Evolutionary conservation across 2,888 invertebrate species (phyloP).

Genomic region (Pollenia amentaria): DNA sequence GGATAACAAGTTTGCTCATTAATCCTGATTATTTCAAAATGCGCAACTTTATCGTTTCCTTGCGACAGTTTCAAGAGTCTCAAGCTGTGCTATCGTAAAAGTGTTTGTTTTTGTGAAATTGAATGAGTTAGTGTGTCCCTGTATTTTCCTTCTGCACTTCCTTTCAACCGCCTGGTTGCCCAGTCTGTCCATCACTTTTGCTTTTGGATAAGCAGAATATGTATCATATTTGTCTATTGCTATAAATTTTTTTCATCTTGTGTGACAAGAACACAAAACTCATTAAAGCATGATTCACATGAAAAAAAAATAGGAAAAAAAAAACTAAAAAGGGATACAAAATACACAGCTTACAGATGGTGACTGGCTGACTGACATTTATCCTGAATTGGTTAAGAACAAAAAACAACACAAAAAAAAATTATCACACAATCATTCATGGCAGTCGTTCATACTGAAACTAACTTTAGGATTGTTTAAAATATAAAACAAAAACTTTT

Average conservation of each 20-base stretch:
- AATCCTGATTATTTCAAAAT: conserved; percentile 72
- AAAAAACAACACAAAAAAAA: conserved; percentile 56
- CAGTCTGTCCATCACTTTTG: conserved; percentile 20
- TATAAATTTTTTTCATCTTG: conserved; percentile 43
- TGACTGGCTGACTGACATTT: conserved; percentile 67
- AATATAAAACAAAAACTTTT: conserved; percentile 49
- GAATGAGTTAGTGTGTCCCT: conserved; percentile 28
- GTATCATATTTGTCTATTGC: conserved; percentile 66
- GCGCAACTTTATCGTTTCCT: conserved; percentile 68
- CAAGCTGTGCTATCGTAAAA: conserved; percentile 58
- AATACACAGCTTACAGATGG: conserved; percentile 60
- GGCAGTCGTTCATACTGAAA: conserved; percentile 10
- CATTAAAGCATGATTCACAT: conserved; percentile 67
- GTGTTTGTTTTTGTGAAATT: conserved; percentile 45
- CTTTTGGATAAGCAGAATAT: conserved; percentile 50
- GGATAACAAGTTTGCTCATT: conserved; percentile 72
- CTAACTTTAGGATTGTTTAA: conserved; percentile 11
- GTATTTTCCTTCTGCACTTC: conserved; percentile 9
- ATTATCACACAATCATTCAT: conserved; percentile 33
- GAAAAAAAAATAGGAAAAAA: conserved; percentile 26
- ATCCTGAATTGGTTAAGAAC: conserved; percentile 64
- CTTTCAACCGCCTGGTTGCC: conserved; percentile 29
- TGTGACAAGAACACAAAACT: conserved; percentile 66
- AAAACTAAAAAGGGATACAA: conserved; percentile 48
- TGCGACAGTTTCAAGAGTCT: conserved; percentile 69